phyloP scores from a whole-genome alignment of 2,797 vertebrate genomes.

The Danio kyathit region DNA sequence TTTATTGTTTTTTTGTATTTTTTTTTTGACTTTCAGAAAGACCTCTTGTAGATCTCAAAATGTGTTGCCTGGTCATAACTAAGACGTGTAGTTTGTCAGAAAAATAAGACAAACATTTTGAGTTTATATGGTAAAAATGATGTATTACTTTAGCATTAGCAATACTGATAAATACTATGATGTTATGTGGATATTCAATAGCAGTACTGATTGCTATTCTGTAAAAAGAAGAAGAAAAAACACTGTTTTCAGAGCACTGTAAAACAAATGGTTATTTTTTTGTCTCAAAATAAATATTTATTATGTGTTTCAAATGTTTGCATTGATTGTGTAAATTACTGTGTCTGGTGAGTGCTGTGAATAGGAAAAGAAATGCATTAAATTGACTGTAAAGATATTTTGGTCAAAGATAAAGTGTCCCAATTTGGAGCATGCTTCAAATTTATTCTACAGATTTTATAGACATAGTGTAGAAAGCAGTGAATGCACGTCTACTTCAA shows the following conservation, averaged over 20 bases:
- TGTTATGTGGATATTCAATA: slow-evolving; percentile 65
- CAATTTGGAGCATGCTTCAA: no score
- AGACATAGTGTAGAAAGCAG: no score
- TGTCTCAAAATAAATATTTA: slow-evolving; percentile 81
- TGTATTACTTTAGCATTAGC: slow-evolving; percentile 68
- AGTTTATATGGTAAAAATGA: slow-evolving; percentile 53
- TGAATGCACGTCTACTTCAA: no score
- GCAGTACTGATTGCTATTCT: slow-evolving; percentile 67
- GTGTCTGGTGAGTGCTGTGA: background rate
- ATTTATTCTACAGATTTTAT: no score
- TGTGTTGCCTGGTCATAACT: slow-evolving; percentile 54
- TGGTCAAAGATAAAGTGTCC: no score
- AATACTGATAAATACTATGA: slow-evolving; percentile 63
- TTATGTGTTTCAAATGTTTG: slow-evolving; percentile 75
- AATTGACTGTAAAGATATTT: background rate
- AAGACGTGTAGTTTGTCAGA: slow-evolving; percentile 57
- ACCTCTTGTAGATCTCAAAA: slow-evolving; percentile 55
- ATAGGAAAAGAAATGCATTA: no score
- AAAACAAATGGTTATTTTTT: slow-evolving; percentile 73
- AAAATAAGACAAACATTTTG: slow-evolving; percentile 54
- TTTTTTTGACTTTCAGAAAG: slow-evolving; percentile 6
- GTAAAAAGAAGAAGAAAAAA: slow-evolving; percentile 61
- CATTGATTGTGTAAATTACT: background rate
- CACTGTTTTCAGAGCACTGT: slow-evolving; percentile 70
- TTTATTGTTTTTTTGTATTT: slow-evolving; percentile 44